Evolutionary conservation across 2,888 invertebrate species (phyloP), one percentile per base, ranked within the genome.

Genomic region (Drosophila anomelani): DNA sequence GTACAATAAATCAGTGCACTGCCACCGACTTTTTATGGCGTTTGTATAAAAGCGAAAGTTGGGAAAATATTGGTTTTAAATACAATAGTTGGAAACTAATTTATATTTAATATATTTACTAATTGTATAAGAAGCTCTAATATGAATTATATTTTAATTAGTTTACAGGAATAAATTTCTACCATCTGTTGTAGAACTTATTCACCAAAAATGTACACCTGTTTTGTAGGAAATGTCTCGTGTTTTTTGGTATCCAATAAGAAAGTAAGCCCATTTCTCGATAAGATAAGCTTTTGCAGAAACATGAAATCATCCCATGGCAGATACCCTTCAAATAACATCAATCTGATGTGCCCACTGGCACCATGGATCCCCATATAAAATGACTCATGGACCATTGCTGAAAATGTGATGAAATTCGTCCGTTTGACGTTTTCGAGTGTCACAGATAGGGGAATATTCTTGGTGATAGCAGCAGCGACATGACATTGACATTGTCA

Each of bases 401-500:
- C 29, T 17, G 20, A 66, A 60, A 29, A 67, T 49, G 41, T 68
- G 67, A 67, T 68, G 67, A 68, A 68, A 68, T 68, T 67, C 56
- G 49, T 20, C 13, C 41, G 15, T 56, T 68, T 66, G 47, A 39
- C 66, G 56, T 49, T 57, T 36, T 49, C 34, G 32, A 46, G 53
- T 49, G 47, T 20, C 55, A 5, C 47, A 47, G 56, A 43, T 68
- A 49, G 36, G 53, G 54, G 20, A 29, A 49, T 23, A 56, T 55
- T n/a, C 36, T 34, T 36, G 20, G 62, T 61, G 62, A 64, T 64
- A 61, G 41, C 56, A 44, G 32, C 56, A 10, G 39, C 34, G 15
- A 51, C 32, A 23, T 41, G 62, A 51, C 62, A 64, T 51, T 60
- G 49, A 54, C 54, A 60, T 64, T 44, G 64, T 12, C 43, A 5